These are phyloP conservation scores for Sphaeramia orbicularis DNA, from an alignment of 2,797 vertebrate species.

Conservation along the genomic window DNA sequence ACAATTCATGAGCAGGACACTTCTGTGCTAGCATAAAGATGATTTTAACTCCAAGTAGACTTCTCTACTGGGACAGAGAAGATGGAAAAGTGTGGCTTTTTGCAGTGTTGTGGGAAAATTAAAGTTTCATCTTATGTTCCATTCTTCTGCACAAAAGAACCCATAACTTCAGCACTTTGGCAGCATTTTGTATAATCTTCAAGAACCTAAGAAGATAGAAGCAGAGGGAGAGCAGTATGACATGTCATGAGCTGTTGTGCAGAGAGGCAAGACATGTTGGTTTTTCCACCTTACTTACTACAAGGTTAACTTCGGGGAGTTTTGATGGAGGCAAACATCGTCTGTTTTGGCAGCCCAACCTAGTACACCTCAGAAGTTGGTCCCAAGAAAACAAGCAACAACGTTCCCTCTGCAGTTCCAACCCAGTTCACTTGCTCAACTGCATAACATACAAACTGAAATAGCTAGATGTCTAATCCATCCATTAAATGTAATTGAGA, in stretches of 20 bases:
- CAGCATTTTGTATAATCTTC: constrained; percentile 43
- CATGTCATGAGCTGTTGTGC: constrained; percentile 66
- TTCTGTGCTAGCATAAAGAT: too few relatives aligned
- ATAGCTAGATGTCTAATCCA: constrained; percentile 72
- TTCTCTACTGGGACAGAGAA: constrained; percentile 4
- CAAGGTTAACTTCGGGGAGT: constrained; percentile 67
- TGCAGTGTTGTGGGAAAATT: constrained; percentile 25
- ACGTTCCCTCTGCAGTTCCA: constrained; percentile 44
- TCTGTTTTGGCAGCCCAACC: constrained; percentile 62
- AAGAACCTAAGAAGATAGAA: constrained; percentile 51
- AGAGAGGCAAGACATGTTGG: constrained; percentile 61
- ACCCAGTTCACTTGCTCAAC: constrained; percentile 63
- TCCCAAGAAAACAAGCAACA: constrained; percentile 51
- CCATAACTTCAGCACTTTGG: constrained; percentile 43
- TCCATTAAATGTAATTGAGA: constrained; percentile 76
- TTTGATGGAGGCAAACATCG: constrained; percentile 64
- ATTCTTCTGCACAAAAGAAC: constrained; percentile 31
- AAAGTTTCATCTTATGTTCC: constrained; percentile 18
- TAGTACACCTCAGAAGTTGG: constrained; percentile 44
- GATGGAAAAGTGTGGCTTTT: constrained; percentile 23
- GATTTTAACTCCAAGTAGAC: not conserved
- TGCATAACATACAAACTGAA: constrained; percentile 63
- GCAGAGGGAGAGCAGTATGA: constrained; percentile 54
- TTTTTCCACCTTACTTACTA: constrained; percentile 65
- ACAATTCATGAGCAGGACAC: too few relatives aligned